Evolutionary conservation across 1,140 invertebrate genomes (phyloP), one percentile per base, ranked within the genome.

Genomic region (Drosophila melanica): DNA sequence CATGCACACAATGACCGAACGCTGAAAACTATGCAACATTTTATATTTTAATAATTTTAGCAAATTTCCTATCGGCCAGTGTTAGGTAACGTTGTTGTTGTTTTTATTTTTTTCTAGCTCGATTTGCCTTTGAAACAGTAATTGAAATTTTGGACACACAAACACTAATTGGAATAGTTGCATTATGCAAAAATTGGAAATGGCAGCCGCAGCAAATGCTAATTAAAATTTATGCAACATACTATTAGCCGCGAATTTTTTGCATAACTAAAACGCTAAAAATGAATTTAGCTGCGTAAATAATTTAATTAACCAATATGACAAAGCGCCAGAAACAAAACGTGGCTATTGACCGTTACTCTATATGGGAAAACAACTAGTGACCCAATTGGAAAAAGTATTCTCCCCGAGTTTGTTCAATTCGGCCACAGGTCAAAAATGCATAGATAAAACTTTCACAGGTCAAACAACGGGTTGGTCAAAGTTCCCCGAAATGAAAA

Each of bases 231-330:
- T 73, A 82, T 89, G 67, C 57, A 50, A 41, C 59, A 35, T 27
- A 37, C n/a, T 48, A 70, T 65, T 55, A 59, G 35, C 10, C 9
- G 20, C 4, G 20, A n/a, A 33, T 63, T 63, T 69, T 50, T 41
- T 39, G 45, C 20, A 14, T 14, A 30, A 75, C 71, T 65, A 79
- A 65, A 20, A 45, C 27, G 20, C 23, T 8, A 11, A 60, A 60
- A 59, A 53, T 30, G 45, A 68, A 65, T 62, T 58, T 60, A 55
- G 60, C 58, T 45, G 70, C 68, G 48, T 77, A 74, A 89, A 89
- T 87, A 89, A 87, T 87, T 87, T 77, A 87, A 87, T 87, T 89
- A 87, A 87, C 84, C 76, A 69, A 82, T 72, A 79, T 89, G 64
- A 66, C 65, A 79, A 75, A 85, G 74, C 69, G 65, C 50, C 60